These are phyloP conservation scores for Patella pellucida DNA, from an alignment of 2,888 invertebrate genomes.

Conservation along the genomic window DNA sequence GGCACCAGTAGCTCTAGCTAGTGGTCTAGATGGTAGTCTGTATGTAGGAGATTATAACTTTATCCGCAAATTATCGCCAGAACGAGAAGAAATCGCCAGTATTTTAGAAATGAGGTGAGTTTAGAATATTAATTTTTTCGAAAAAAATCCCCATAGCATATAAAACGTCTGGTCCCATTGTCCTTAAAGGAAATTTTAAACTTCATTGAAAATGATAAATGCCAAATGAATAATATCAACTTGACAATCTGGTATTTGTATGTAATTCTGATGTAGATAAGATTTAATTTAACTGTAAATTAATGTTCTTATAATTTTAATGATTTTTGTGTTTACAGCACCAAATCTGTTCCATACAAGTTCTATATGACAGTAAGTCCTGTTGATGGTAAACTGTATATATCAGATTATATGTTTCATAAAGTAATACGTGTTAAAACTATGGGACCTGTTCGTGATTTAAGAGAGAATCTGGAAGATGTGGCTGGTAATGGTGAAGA, in stretches of 20 bases:
- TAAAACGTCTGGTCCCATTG: too few species aligned
- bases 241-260: too few species aligned
- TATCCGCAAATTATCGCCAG: slow-evolving; percentile 66
- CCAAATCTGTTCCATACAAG: slow-evolving; percentile 95
- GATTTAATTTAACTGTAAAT: too few species aligned
- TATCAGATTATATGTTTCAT: slow-evolving; percentile 86
- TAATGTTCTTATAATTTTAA: too few species aligned
- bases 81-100: slow-evolving; percentile 76
- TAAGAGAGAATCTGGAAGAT: slow-evolving; percentile 86
- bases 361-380: slow-evolving; percentile 97
- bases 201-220: too few species aligned
- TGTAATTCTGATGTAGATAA: too few species aligned
- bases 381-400: slow-evolving; percentile 93
- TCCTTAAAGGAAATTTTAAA: too few species aligned
- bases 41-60: slow-evolving; percentile 98
- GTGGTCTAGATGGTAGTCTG: slow-evolving; percentile 95
- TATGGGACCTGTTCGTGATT: slow-evolving; percentile 69
- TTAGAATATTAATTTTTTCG: not conserved
- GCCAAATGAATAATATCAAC: too few species aligned
- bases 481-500: slow-evolving; percentile 95
- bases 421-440: slow-evolving; percentile 67
- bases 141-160: too few species aligned
- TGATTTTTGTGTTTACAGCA: slow-evolving; percentile 76
- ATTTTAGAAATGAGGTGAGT: slow-evolving; percentile 66
- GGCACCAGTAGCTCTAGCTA: slow-evolving; percentile 93